Evolutionary conservation across 1,140 invertebrate genomes (phyloP), one percentile per base, ranked within the genome.

Genomic region (Zaprionus inermis): DNA sequence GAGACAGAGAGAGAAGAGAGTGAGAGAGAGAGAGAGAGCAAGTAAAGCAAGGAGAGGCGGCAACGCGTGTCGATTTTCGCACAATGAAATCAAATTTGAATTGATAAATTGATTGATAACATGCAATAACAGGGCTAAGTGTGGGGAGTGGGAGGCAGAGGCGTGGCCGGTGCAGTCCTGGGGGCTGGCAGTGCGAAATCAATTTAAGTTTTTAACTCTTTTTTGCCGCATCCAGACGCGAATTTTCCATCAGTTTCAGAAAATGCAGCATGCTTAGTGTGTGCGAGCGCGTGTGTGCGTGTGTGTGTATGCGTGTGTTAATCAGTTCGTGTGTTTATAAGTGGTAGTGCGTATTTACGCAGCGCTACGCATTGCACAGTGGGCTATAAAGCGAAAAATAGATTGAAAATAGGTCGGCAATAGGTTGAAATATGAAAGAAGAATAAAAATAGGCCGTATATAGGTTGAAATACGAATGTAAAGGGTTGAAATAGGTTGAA

Each of bases 31-130:
- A 16, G 9, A 30, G 20, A 52, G 16, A 18, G 18, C 3, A 6
- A n/a, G 18, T 3, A 0, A 30, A 14, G n/a, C 10, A 14, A n/a
- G n/a, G 14, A 16, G 24, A 2, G n/a, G 30, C 51, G 34, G 11
- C 54, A 66, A 30, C 30, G 60, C 51, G 72, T 85, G 71, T 64
- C 64, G 54, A 82, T 71, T 76, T 82, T 86, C 76, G 70, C 78
- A 82, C 72, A 57, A 70, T 24, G 18, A 69, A 86, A 85, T 76
- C 68, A 72, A 78, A 81, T 72, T 70, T 68, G 64, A 73, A 79
- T 70, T 82, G 79, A 85, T 86, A 67, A 72, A 82, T 65, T 79
- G 44, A 46, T 54, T 60, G 67, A 65, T 61, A 49, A 30, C 59
- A 73, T 54, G 82, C 55, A 41, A n/a, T n/a, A n/a, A 78, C 36